Evolutionary conservation across 2,113 vertebrate genomes (phyloP).

Genomic region (Perognathus longimembris): DNA sequence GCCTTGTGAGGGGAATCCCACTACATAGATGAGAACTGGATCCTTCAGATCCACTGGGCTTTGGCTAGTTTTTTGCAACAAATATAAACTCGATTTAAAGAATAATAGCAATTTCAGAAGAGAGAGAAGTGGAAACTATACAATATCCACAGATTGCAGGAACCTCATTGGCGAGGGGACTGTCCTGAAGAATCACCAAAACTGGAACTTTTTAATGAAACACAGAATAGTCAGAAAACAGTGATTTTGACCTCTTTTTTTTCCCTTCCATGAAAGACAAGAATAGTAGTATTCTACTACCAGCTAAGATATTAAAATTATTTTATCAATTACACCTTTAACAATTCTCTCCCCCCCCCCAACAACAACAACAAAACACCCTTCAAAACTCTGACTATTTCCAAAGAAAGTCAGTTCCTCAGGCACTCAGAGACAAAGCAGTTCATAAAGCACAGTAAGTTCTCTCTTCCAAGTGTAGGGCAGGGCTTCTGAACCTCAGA

Average conservation of each 20-base stretch:
- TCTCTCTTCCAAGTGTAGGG: background rate
- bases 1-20: background rate
- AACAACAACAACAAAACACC: no score
- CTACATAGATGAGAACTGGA: no score
- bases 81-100: background rate
- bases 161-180: background rate
- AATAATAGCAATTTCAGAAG: background rate
- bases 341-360: fast-evolving
- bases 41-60: no score
- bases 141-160: background rate
- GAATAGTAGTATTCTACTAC: background rate
- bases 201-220: background rate
- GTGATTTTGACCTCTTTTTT: background rate
- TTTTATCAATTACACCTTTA: background rate
- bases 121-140: background rate
- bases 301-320: background rate
- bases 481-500: background rate
- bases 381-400: no score
- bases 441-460: background rate
- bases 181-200: background rate
- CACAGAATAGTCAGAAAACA: background rate
- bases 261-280: background rate
- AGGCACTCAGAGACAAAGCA: background rate
- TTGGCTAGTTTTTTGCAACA: background rate
- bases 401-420: background rate